Percentiles rank a stretch among this genome's conserved stretches.
Evolutionary conservation across 2,888 invertebrate genomes (phyloP).

Genomic region (Agrotis clavis): DNA sequence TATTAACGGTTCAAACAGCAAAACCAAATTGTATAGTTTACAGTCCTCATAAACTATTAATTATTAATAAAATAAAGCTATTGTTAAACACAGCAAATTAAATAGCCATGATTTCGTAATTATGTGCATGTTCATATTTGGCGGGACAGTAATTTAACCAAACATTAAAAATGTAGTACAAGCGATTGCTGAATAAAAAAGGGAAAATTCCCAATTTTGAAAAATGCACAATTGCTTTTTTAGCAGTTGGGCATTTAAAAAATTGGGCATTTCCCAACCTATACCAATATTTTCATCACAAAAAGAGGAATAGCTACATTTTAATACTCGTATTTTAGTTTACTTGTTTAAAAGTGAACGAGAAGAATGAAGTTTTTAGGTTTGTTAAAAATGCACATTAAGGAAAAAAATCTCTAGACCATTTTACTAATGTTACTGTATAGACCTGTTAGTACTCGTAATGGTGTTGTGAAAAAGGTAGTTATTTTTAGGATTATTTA

Average conservation of each 20-base stretch:
- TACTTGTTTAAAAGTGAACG: neutral
- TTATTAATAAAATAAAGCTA: constrained; percentile 35
- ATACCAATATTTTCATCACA: too few relatives aligned
- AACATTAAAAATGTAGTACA: neutral
- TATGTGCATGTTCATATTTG: constrained; percentile 2
- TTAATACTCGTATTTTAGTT: neutral
- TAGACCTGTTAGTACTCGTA: neutral
- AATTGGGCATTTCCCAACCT: too few relatives aligned
- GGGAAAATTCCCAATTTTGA: too few relatives aligned
- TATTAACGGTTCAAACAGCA: constrained; percentile 33
- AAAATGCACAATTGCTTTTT: too few relatives aligned
- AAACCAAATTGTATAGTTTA: constrained; percentile 42
- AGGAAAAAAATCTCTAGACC: neutral
- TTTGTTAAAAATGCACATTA: neutral
- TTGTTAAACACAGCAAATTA: constrained; percentile 14
- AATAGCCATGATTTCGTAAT: constrained; percentile 22
- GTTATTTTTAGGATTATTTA: too few relatives aligned
- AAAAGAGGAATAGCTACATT: too few relatives aligned
- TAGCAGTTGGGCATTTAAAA: too few relatives aligned
- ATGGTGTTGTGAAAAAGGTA: neutral
- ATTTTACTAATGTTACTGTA: neutral
- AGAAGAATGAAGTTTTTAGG: too few relatives aligned
- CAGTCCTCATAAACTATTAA: constrained; percentile 33
- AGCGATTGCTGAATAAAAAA: neutral
- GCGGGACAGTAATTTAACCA: neutral